phyloP scores from a whole-genome alignment of 2,113 vertebrate genomes.

The Solenodon paradoxus region DNA sequence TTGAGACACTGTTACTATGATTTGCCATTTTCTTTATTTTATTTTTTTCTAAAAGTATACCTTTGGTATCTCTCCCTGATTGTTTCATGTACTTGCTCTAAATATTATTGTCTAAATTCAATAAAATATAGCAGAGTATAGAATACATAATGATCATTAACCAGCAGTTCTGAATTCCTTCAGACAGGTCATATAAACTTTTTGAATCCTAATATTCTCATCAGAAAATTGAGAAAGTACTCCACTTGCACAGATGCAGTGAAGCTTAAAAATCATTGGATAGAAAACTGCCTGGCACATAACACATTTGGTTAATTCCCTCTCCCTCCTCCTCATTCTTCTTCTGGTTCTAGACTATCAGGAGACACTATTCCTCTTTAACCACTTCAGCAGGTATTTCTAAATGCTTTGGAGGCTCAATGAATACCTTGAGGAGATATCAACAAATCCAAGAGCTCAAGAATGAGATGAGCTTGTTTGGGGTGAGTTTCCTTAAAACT shows the following conservation, averaged over 20 bases:
- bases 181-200: neutral
- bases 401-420: neutral
- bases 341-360: neutral
- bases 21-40: neutral
- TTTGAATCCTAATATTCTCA: neutral
- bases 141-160: fast-evolving
- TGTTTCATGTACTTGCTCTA: neutral
- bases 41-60: neutral
- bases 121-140: neutral
- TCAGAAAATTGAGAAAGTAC: neutral
- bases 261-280: neutral
- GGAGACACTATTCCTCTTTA: neutral
- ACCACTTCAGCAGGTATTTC: neutral
- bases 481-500: neutral
- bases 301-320: neutral
- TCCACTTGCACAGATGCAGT: neutral
- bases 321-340: neutral
- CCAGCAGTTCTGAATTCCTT: neutral
- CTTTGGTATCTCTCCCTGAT: neutral
- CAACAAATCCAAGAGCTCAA: neutral
- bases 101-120: neutral
- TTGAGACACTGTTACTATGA: neutral
- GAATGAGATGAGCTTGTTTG: neutral
- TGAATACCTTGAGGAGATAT: neutral
- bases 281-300: neutral